Evolutionary conservation across 2,797 vertebrate species (phyloP).

Genomic region (Gouania willdenowi): DNA sequence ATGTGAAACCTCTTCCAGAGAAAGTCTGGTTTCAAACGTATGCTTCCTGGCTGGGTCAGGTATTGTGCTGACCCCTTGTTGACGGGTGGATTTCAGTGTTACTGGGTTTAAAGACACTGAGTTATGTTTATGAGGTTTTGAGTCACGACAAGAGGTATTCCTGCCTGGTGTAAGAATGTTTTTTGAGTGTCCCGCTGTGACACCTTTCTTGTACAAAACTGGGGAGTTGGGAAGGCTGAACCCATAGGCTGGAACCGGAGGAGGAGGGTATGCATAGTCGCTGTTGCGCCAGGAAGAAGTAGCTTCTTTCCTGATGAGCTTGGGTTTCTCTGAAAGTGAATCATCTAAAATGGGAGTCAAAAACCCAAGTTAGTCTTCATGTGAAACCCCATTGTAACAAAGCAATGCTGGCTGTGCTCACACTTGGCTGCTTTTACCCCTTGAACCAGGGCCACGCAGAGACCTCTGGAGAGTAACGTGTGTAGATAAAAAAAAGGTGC

Average conservation of each 20-base stretch:
- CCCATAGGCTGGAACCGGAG: conserved; percentile 46
- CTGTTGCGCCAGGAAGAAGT: conserved; percentile 4
- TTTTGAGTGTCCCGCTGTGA: conserved; percentile 5
- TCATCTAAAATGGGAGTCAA: background rate
- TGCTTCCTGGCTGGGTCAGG: background rate
- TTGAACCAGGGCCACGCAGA: too few species aligned
- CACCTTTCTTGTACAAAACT: conserved; percentile 4
- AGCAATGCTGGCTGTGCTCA: too few species aligned
- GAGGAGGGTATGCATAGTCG: conserved; percentile 55
- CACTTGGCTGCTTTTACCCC: too few species aligned
- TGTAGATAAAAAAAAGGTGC: too few species aligned
- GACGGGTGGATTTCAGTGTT: background rate
- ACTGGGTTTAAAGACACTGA: conserved; percentile 33
- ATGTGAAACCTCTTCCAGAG: background rate
- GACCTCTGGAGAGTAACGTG: too few species aligned
- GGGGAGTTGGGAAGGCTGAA: conserved; percentile 53
- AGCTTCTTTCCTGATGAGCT: background rate
- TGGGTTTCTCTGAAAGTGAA: conserved; percentile 22
- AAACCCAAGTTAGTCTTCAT: too few species aligned
- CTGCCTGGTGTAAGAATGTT: conserved; percentile 23
- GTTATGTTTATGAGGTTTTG: background rate
- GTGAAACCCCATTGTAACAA: too few species aligned
- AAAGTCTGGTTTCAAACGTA: background rate
- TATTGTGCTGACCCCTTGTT: conserved; percentile 8
- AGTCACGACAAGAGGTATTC: background rate